Base-by-base conservation (phyloP, 2,797 vertebrate genomes). In the Platyrinchus mystaceus region DNA sequence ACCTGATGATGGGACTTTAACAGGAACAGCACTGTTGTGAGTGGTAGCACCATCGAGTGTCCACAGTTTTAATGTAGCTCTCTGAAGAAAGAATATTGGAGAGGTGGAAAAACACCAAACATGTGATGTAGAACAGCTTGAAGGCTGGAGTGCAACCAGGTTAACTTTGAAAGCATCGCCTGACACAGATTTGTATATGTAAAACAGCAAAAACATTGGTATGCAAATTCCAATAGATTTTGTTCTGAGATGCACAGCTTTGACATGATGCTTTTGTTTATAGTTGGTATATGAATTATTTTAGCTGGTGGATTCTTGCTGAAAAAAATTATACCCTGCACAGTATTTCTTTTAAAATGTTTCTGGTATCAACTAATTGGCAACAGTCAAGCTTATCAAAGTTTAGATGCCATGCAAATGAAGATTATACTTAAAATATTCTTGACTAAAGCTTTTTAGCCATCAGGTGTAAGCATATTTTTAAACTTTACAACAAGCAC, bases 231-330 rank as follows among this genome's bases (percentile, higher is more conserved):
- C 43, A 32, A 41, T 39, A 23, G 9, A 20, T 59, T 64, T 75
- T 66, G 26, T 60, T 28, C 20, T 63, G 68, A 70, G 36, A 69
- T 84, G 30, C 23, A 53, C 64, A 87, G 32, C 34, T 93, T 90
- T 94, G 41, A 71, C 78, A 83, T 58, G n/a, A 81, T 66, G 58
- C 52, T 96, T 94, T 88, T 76, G 87, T 89, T 78, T 94, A 37
- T 71, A 46, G 53, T 55, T 73, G 69, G 19, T 70, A 83, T 76
- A 20, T 86, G 74, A 76, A 52, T 84, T 81, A 68, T 46, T 85
- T 90, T 55, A 73, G 17, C 5, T 46, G 21, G 11, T 81, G 8
- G 5, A 21, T 89, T 93, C 49, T 64, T 89, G 37, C 27, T 83
- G 78, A 34, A 79, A 64, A 53, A 78, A 78, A 37, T 9, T 26